These are phyloP conservation scores for Chlamydotis undulata DNA, from an alignment of 2,113 vertebrate genomes.

Conservation along the genomic window DNA sequence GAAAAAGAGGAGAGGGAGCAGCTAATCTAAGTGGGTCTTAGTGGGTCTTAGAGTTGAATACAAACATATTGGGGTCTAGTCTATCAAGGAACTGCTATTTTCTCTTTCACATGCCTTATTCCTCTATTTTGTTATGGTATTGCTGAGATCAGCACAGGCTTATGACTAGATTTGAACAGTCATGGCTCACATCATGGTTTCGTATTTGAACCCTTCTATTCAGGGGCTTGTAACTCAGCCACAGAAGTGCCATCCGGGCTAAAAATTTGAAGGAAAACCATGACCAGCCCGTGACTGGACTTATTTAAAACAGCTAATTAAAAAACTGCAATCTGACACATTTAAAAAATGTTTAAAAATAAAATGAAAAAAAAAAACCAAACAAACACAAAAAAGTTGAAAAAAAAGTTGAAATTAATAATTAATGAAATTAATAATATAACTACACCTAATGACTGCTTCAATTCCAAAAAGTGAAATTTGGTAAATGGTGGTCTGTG, in stretches of 20 bases:
- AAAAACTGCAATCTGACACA: background rate
- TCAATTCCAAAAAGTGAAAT: conserved; percentile 68
- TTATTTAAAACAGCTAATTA: background rate
- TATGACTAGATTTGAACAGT: background rate
- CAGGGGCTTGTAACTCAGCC: conserved; percentile 72
- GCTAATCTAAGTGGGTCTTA: background rate
- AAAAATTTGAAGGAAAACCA: background rate
- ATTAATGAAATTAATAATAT: background rate
- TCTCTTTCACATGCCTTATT: background rate
- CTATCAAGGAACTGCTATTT: background rate
- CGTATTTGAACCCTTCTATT: conserved; percentile 65
- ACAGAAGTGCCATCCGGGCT: background rate
- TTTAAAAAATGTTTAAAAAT: background rate
- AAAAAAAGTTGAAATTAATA: too few relatives aligned
- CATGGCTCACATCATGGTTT: conserved; percentile 31
- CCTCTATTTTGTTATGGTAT: background rate
- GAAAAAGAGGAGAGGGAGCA: background rate
- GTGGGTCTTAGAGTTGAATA: background rate
- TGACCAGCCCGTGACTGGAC: background rate
- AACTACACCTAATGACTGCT: conserved; percentile 27
- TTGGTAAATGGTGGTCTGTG: conserved; percentile 57
- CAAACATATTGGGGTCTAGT: background rate
- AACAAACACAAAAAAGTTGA: background rate
- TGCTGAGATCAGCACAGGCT: background rate
- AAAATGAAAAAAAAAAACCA: too few relatives aligned